phyloP scores from a whole-genome alignment of 2,797 vertebrate genomes.

The Typhlichthys subterraneus region DNA sequence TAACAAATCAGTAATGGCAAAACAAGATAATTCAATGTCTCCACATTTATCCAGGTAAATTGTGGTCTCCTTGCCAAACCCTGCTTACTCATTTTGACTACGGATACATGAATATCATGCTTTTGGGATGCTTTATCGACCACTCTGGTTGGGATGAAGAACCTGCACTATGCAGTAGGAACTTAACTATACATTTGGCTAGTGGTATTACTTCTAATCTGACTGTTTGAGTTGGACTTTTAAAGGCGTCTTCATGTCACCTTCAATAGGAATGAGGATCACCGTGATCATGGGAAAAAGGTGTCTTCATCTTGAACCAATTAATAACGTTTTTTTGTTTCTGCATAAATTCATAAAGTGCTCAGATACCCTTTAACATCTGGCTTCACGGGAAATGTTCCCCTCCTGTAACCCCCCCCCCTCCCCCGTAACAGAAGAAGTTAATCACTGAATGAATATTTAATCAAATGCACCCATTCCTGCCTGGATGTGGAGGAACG shows the following conservation, averaged over 20 bases:
- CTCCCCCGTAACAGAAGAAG: constrained; percentile 69
- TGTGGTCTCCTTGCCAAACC: constrained; percentile 25
- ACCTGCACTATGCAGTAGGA: no score
- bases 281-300: constrained; percentile 37
- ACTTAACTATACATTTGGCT: no score
- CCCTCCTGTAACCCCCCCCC: constrained; percentile 46
- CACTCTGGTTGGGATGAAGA: constrained; percentile 1
- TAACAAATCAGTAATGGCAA: no score
- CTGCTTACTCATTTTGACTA: constrained; percentile 28
- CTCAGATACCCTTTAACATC: constrained; percentile 47
- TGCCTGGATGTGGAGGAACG: constrained; percentile 57
- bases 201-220: constrained; percentile 14
- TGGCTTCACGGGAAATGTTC: constrained; percentile 33
- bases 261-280: constrained; percentile 44
- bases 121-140: constrained; percentile 53
- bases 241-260: constrained; percentile 44
- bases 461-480: constrained; percentile 69
- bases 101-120: constrained; percentile 50
- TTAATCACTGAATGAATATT: constrained; percentile 74
- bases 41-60: constrained; percentile 7
- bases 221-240: constrained; percentile 31
- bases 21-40: no score
- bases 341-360: constrained; percentile 12
- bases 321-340: constrained; percentile 58
- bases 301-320: constrained; percentile 36